Evolutionary conservation across 2,113 vertebrate species (phyloP).

Genomic region (Coturnix japonica): DNA sequence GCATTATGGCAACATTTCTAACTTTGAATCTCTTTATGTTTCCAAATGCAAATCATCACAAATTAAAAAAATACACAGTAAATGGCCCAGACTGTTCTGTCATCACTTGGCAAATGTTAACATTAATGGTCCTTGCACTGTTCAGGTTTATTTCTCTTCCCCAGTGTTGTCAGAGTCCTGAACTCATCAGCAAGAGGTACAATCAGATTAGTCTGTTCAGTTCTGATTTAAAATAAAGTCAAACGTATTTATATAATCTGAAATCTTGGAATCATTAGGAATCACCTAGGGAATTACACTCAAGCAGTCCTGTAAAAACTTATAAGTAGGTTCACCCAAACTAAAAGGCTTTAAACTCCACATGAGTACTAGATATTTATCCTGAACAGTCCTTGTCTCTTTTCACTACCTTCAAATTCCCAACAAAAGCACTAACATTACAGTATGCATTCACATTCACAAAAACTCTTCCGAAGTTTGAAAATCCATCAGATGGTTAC

Average conservation of each 20-base stretch:
- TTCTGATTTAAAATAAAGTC: conserved; percentile 19
- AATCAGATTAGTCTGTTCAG: background rate
- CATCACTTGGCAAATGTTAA: background rate
- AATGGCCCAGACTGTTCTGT: background rate
- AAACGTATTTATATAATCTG: background rate
- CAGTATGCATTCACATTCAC: background rate
- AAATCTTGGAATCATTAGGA: background rate
- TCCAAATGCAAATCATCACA: background rate
- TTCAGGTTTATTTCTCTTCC: conserved; percentile 46
- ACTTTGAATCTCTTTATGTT: background rate
- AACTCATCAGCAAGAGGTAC: background rate
- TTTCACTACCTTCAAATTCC: background rate
- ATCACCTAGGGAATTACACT: background rate
- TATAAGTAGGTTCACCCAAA: background rate
- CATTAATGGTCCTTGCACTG: conserved; percentile 21
- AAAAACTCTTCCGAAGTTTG: background rate
- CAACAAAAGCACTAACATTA: background rate
- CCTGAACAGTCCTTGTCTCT: background rate
- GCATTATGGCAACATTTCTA: background rate
- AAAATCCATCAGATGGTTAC: background rate
- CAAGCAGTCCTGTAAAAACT: background rate
- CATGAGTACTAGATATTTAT: background rate
- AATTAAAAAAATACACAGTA: background rate
- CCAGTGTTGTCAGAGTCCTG: background rate
- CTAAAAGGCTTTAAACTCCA: background rate